Evolutionary conservation across 2,797 vertebrate species (phyloP), one percentile per base, ranked within the genome.

Genomic region (Peromyscus aztecus): DNA sequence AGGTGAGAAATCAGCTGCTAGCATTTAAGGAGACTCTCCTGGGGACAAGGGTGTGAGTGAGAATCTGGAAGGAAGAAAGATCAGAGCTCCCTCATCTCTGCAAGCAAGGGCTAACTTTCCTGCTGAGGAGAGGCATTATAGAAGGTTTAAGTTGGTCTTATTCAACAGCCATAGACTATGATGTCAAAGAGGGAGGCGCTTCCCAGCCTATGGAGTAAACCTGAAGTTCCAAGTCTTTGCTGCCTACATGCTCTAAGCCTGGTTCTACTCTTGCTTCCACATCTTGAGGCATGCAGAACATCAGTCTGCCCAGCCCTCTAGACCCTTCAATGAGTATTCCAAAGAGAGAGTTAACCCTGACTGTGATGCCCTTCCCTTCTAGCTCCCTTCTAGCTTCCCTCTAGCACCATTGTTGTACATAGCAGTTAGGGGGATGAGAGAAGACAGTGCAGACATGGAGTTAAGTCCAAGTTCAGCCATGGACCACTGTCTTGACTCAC

Each of bases 351-450:
- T 4, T n/a, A 34, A 73, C 16, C 83, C 46, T 14, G 23, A 9
- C 57, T 52, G 16, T 63, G 11, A 31, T 0, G 7, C 3, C 43
- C 19, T 61, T 61, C 71, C n/a, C 2, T 24, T 46, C 9, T 43
- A 4, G 0, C 8, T 31, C 46, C 49, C 8, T 57, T 55, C 81
- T n/a, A n/a, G n/a, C n/a, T n/a, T n/a, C n/a, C n/a, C n/a, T n/a
- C n/a, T n/a, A n/a, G n/a, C n/a, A 57, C 10, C 37, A 6, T 34
- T 9, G 1, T 34, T 1, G 1, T 23, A 21, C 17, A n/a, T 24
- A 76, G 49, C 6, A 13, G 23, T 10, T 12, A 61, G 40, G 21
- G 1, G 1, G 0, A 3, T 1, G 10, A 3, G 10, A 24, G 21
- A 9, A 2, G 46, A 34, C 5, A 59, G 8, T 23, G 21, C 31